Evolutionary conservation across 2,113 vertebrate species (phyloP).

Genomic region (Calonectris borealis): DNA sequence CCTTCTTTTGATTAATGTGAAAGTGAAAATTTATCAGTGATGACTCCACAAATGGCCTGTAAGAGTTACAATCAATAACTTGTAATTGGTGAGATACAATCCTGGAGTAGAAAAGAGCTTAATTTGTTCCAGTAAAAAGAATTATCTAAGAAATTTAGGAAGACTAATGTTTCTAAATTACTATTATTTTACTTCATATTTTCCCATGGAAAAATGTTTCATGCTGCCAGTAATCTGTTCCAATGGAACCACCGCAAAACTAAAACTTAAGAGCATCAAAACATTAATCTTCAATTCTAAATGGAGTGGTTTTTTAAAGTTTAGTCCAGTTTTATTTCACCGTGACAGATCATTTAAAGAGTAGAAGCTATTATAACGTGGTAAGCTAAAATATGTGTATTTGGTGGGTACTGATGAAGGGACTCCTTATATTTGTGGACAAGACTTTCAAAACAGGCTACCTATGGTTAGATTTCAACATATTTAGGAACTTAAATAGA

Average conservation of each 20-base stretch:
- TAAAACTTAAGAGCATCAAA: neutral
- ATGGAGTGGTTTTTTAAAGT: neutral
- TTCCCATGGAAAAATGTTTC: neutral
- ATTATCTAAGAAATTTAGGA: neutral
- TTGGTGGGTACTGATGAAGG: neutral
- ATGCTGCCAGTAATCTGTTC: neutral
- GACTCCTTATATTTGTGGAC: neutral
- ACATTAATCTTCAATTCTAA: neutral
- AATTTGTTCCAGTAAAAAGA: neutral
- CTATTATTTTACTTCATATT: neutral
- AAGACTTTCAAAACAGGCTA: neutral
- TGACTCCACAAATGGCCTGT: neutral
- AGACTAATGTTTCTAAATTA: neutral
- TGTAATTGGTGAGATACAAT: neutral
- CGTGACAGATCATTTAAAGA: neutral
- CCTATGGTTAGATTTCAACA: neutral
- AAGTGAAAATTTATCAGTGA: neutral
- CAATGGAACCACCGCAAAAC: neutral
- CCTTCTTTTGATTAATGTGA: neutral
- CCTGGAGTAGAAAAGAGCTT: neutral
- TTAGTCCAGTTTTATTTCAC: slow-evolving; percentile 17
- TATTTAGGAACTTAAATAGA: neutral
- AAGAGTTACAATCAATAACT: neutral
- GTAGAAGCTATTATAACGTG: neutral
- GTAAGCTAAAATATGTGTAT: neutral